A percentile compares a stretch with the other conserved stretches of the same genome.
Conservation (phyloP, 2,797 vertebrate genomes). For the Leptodactylus fallax region DNA sequence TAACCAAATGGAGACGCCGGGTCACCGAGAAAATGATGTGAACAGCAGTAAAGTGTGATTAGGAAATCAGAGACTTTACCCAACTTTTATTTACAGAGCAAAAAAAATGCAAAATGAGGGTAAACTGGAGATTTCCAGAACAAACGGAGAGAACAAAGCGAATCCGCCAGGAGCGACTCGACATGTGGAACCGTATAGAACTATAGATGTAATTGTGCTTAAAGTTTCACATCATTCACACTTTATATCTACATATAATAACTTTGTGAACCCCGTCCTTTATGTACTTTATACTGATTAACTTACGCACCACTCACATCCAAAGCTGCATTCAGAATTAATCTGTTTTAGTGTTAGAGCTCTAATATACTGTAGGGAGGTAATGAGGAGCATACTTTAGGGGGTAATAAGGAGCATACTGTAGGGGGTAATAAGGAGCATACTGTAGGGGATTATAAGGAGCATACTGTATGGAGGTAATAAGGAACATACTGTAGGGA, state of each 20-base stretch:
- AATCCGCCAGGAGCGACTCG: not conserved
- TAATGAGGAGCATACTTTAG: too few relatives aligned
- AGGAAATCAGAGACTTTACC: not conserved
- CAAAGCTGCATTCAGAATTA: not conserved
- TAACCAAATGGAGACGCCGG: conserved; percentile 15
- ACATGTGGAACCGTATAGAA: not conserved
- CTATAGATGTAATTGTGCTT: not conserved
- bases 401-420: too few relatives aligned
- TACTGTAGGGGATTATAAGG: too few relatives aligned
- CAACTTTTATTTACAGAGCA: conserved; percentile 34
- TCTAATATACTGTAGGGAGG: too few relatives aligned
- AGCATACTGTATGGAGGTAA: too few relatives aligned
- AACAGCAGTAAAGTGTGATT: not conserved
- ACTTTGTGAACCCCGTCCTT: not conserved
- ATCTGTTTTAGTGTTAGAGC: too few relatives aligned
- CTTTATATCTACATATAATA: not conserved
- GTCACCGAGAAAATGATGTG: not conserved
- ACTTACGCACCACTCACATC: not conserved
- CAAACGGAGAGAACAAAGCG: not conserved
- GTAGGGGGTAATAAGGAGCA: too few relatives aligned
- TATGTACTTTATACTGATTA: not conserved
- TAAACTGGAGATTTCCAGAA: too few relatives aligned
- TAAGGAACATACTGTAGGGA: too few relatives aligned
- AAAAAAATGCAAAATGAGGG: not conserved
- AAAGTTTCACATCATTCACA: not conserved